A percentile compares a stretch with the other conserved stretches of the same genome.
Conservation (phyloP, 2,888 invertebrate genomes). For the Acanthopleura granulata region DNA sequence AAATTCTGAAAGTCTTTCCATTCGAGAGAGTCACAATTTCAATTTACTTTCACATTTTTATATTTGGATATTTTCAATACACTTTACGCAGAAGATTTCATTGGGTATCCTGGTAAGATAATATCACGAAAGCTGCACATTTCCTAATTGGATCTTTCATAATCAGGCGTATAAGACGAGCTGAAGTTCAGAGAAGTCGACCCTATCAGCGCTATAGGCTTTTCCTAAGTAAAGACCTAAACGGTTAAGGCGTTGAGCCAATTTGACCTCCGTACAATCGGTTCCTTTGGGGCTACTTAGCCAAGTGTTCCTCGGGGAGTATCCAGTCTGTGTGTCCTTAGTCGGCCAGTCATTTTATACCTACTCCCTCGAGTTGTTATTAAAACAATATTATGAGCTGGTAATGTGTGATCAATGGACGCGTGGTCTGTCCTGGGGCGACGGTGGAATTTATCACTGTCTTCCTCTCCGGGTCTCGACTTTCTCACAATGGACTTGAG, state of each 20-base stretch:
- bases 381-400: slow-evolving; percentile 25
- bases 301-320: background rate
- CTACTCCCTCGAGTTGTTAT: slow-evolving; percentile 21
- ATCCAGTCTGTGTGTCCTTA: background rate
- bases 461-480: background rate
- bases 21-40: no score
- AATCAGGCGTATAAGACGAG: no score
- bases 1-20: no score
- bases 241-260: background rate
- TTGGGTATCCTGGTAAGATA: no score
- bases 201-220: no score
- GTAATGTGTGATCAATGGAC: slow-evolving; percentile 21
- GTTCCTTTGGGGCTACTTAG: slow-evolving; percentile 4
- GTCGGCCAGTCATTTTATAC: background rate
- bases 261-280: background rate
- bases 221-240: background rate
- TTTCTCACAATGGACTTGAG: no score
- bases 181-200: no score
- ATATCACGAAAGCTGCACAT: no score
- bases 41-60: no score
- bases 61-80: no score
- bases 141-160: no score
- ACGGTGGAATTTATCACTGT: slow-evolving; percentile 22
- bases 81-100: no score
- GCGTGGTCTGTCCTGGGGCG: background rate